Evolutionary conservation across 2,113 vertebrate species (phyloP).

Genomic region (Mus pahari): DNA sequence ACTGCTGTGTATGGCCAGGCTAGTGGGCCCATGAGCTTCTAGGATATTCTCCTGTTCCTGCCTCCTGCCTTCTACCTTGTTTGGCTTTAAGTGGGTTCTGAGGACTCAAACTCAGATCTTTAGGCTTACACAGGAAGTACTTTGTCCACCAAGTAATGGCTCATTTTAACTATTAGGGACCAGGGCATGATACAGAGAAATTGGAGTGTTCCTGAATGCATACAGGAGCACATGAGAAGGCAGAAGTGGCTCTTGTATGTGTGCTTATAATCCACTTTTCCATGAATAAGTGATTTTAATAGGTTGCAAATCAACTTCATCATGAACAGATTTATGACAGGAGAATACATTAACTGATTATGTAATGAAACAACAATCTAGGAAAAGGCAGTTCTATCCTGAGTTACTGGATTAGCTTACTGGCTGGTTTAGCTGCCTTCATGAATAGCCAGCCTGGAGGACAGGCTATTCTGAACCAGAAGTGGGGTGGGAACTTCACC

Average conservation of each 20-base stretch:
- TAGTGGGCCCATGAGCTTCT: not conserved
- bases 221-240: conserved; percentile 14
- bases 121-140: not conserved
- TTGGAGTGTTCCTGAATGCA: conserved; percentile 26
- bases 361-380: not conserved
- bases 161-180: conserved; percentile 15
- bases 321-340: not conserved
- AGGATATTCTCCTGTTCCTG: not conserved
- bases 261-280: not conserved
- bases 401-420: not conserved
- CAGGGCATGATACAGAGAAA: not conserved
- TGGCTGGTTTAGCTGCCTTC: not conserved
- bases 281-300: conserved; percentile 49
- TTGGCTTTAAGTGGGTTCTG: not conserved
- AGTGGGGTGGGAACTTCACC: not conserved
- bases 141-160: not conserved
- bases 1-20: not conserved
- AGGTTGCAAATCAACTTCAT: conserved; percentile 12
- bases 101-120: not conserved
- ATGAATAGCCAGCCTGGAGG: not conserved
- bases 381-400: conserved; percentile 10
- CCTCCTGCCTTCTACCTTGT: not conserved
- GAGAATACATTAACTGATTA: conserved; percentile 9
- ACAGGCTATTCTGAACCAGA: not conserved
- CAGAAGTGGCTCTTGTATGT: conserved; percentile 30